Conservation (phyloP, 2,888 invertebrate genomes). For the Eristalis arbustorum region DNA sequence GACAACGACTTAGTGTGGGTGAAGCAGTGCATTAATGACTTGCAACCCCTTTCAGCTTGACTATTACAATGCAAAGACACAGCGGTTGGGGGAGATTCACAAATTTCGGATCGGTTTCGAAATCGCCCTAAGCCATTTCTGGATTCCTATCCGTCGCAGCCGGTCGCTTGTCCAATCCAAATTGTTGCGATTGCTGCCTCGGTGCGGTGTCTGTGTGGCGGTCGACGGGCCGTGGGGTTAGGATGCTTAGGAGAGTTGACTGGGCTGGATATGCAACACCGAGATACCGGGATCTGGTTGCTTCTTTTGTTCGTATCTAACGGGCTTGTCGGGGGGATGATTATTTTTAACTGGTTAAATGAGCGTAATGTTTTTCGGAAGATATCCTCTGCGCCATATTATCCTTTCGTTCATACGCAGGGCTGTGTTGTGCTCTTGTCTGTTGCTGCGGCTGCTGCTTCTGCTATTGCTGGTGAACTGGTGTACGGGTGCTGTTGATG, state of each 20-base stretch:
- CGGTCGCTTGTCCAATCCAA: conserved; percentile 50
- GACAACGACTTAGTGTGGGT: conserved; percentile 48
- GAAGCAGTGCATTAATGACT: conserved; percentile 70
- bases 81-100: conserved; percentile 53
- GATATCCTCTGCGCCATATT: conserved; percentile 55
- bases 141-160: conserved; percentile 59
- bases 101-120: conserved; percentile 68
- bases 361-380: conserved; percentile 61
- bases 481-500: conserved; percentile 19
- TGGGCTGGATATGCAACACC: conserved; percentile 57
- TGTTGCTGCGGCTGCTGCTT: conserved; percentile 59
- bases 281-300: conserved; percentile 60
- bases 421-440: conserved; percentile 20
- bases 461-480: neutral
- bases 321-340: conserved; percentile 39
- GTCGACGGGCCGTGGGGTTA: conserved; percentile 32
- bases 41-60: conserved; percentile 63
- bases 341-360: conserved; percentile 70
- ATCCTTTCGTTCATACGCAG: conserved; percentile 47
- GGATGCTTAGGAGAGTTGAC: conserved; percentile 47
- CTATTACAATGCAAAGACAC: conserved; percentile 32
- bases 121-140: conserved; percentile 68
- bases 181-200: conserved; percentile 45
- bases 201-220: conserved; percentile 2
- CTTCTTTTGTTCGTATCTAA: conserved; percentile 44